Conservation (phyloP, 2,113 vertebrate species). For the Rhinogobius similis region DNA sequence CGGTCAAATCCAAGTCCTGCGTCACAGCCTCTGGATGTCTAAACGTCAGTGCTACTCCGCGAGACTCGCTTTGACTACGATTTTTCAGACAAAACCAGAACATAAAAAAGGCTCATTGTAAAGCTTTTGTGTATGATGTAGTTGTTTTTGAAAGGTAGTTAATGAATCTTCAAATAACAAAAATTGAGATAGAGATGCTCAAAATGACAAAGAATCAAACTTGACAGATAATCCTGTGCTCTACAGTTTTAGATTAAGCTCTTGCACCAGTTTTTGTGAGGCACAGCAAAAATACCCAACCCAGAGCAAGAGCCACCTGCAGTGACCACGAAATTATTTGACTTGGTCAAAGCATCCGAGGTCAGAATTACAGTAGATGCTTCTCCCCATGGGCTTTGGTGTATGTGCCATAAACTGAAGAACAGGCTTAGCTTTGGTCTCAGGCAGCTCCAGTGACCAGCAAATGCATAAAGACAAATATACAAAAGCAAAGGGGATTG, state of each 20-base stretch:
- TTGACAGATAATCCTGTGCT: neutral
- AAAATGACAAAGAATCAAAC: neutral
- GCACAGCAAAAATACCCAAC: conserved; percentile 10
- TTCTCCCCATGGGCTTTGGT: conserved; percentile 51
- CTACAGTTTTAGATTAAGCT: conserved; percentile 1
- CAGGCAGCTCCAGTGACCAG: conserved; percentile 44
- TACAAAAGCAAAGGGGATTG: conserved; percentile 72
- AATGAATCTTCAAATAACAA: neutral
- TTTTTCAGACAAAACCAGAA: neutral
- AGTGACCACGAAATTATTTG: conserved; percentile 47
- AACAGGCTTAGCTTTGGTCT: conserved; percentile 24
- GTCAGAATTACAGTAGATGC: conserved; percentile 57
- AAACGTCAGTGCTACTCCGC: conserved; percentile 27
- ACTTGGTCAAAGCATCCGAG: conserved; percentile 52
- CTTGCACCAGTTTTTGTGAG: conserved; percentile 14
- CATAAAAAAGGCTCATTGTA: neutral
- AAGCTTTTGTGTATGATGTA: neutral
- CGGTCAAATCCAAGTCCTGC: conserved; percentile 70
- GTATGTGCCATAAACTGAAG: conserved; percentile 50
- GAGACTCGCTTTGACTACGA: conserved; percentile 1
- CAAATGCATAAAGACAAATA: conserved; percentile 78
- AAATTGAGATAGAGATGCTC: neutral
- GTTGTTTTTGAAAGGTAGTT: neutral
- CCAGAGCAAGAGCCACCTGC: conserved; percentile 18
- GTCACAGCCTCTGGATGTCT: conserved; percentile 44